Evolutionary conservation across 2,888 invertebrate species (phyloP).

Genomic region (Trypoxylon attenuatum): DNA sequence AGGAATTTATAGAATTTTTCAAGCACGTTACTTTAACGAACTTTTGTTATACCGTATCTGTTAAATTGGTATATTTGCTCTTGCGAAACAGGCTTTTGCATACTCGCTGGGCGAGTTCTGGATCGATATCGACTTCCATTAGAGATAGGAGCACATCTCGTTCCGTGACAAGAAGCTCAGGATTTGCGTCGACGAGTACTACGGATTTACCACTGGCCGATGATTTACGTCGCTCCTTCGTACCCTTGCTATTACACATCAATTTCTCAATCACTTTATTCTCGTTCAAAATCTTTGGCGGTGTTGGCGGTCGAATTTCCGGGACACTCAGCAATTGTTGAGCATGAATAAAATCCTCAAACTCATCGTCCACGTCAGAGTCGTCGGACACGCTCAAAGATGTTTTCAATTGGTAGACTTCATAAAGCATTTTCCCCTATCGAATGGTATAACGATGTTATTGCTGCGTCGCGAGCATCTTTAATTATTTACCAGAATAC

Average conservation of each 20-base stretch:
- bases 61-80: slow-evolving; percentile 51
- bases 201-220: slow-evolving; percentile 38
- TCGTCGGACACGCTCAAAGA: slow-evolving; percentile 72
- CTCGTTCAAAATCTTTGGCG: slow-evolving; percentile 60
- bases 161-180: slow-evolving; percentile 62
- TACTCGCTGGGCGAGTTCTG: slow-evolving; percentile 61
- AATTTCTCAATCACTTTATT: slow-evolving; percentile 59
- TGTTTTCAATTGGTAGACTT: slow-evolving; percentile 73
- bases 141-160: slow-evolving; percentile 64
- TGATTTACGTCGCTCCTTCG: slow-evolving; percentile 21
- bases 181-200: slow-evolving; percentile 62
- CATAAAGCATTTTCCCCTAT: slow-evolving; percentile 74
- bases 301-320: slow-evolving; percentile 60
- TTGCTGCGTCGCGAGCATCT: no score
- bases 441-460: no score
- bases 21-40: no score
- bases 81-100: slow-evolving; percentile 58
- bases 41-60: slow-evolving; percentile 47
- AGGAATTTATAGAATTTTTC: no score
- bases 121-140: slow-evolving; percentile 63
- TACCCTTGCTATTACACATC: slow-evolving; percentile 38
- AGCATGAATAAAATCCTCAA: slow-evolving; percentile 42
- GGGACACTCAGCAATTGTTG: slow-evolving; percentile 42
- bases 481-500: no score
- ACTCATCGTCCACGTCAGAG: slow-evolving; percentile 63